Conservation (phyloP, 2,888 invertebrate species). For the Lasioglossum morio region DNA sequence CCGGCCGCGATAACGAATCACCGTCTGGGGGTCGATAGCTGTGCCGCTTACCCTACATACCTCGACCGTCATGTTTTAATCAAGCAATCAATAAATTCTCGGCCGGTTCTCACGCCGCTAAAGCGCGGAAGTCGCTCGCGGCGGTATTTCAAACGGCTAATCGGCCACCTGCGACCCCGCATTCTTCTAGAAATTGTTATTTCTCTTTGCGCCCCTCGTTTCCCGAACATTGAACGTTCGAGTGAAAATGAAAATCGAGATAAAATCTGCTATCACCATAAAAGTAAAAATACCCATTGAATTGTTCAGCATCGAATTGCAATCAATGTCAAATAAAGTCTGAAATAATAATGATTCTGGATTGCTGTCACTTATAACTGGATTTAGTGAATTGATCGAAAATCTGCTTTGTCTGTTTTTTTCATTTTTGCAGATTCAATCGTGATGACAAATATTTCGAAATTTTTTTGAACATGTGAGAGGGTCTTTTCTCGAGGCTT, state of each 20-base stretch:
- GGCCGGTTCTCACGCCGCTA: constrained; percentile 65
- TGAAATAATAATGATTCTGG: background rate
- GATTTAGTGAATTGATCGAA: background rate
- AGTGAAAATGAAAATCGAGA: background rate
- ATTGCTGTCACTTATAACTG: background rate
- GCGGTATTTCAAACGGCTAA: constrained; percentile 58
- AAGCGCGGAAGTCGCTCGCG: constrained; percentile 67
- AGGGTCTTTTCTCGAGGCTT: background rate
- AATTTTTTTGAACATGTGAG: background rate
- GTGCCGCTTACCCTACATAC: constrained; percentile 67
- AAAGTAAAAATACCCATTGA: background rate
- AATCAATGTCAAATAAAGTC: background rate
- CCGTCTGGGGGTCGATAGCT: constrained; percentile 65
- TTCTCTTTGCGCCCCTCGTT: background rate
- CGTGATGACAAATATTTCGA: background rate
- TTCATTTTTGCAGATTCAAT: background rate
- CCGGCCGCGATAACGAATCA: constrained; percentile 49
- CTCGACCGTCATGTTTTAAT: constrained; percentile 71
- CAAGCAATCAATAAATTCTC: constrained; percentile 71
- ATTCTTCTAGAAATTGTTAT: constrained; percentile 5
- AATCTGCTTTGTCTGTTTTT: background rate
- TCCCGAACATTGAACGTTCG: background rate
- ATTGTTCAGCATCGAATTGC: background rate
- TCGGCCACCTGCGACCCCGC: constrained; percentile 40
- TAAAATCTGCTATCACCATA: background rate